Base-by-base conservation (phyloP, 2,113 vertebrate genomes). In the Recurvirostra avosetta region DNA sequence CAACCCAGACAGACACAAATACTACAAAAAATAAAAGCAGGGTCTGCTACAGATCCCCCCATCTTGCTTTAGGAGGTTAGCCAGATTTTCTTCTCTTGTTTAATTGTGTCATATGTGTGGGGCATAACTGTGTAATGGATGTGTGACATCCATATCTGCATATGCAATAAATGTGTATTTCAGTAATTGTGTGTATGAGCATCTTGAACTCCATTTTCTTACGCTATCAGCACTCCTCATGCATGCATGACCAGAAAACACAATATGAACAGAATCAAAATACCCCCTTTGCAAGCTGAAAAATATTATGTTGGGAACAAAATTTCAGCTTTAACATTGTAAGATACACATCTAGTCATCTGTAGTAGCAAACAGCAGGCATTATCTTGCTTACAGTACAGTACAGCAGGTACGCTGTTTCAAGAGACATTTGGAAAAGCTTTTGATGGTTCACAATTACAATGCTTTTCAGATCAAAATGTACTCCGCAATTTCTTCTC, bases 381-480 rank as follows among this genome's bases (percentile, higher is more conserved):
- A 92, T 94, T 87, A 94, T 47, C 77, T 92, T 91, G 45, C 92
- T 76, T 84, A 53, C 65, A 61, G 34, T 82, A 45, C 71, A 87
- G 63, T 59, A 55, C 59, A 76, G 50, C 49, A 89, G 74, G 58
- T 70, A 61, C 5, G 5, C 19, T 34, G 41, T 43, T 95, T 85
- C 66, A 79, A 75, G 88, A 87, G 45, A 85, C 53, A 79, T 70
- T 75, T 75, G 40, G 73, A 95, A 94, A 91, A 79, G 62, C 65
- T 73, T 94, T 59, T 78, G 66, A 79, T 87, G 20, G 82, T 73
- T 95, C 80, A 73, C 66, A 87, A 81, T 89, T 91, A 85, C 84
- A 79, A 15, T n/a, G 66, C 56, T 71, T 76, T 94, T 91, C 82
- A 94, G 53, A 91, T 55, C 86, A 91, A 91, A 90, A 91, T 38